Evolutionary conservation across 2,888 invertebrate genomes (phyloP), one percentile per base, ranked within the genome.

Genomic region (Psococerastis gibbosa): DNA sequence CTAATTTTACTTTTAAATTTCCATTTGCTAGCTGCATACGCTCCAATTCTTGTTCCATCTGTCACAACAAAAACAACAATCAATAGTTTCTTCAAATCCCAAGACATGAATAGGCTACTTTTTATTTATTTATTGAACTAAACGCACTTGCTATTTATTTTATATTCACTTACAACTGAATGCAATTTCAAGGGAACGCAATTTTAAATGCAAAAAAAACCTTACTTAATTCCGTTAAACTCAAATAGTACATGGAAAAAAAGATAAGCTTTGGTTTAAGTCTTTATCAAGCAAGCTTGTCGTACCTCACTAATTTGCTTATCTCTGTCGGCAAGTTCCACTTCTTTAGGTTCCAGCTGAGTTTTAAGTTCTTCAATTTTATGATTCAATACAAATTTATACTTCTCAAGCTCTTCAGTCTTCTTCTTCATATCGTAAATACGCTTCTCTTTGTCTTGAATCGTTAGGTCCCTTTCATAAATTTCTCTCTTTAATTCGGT

Each of bases 371-470:
- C 89, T 22, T 78, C 76, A 46, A 92, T 87, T 61, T 88, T 88
- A 57, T 87, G 85, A 55, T 84, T 83, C 23, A 91, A 63, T 1
- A 91, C 85, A 59, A 85, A 88, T 57, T 85, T 88, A 59, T 82
- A 85, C 59, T 91, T 92, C 57, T 92, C 88, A 49, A 92, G 61
- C 56, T 91, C 89, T 55, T 79, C 77, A 56, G 84, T 89, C 56
- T 78, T 83, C 50, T 78, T 74, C 57, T 85, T 81, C 46, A 89
- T 60, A 51, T 87, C 85, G 53, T 76, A 77, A 50, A 91, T 84
- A 48, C 78, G 68, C 54, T 78, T 80, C 59, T 91, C 89, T 61
- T 87, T 88, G 42, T 82, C 80, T 52, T 79, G 78, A 46, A 91
- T 85, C 1, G 81, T 79, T 18, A 69, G 68, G 55, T 91, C 88